phyloP scores from a whole-genome alignment of 2,888 invertebrate species.

The Aphelenchoides bicaudatus region DNA sequence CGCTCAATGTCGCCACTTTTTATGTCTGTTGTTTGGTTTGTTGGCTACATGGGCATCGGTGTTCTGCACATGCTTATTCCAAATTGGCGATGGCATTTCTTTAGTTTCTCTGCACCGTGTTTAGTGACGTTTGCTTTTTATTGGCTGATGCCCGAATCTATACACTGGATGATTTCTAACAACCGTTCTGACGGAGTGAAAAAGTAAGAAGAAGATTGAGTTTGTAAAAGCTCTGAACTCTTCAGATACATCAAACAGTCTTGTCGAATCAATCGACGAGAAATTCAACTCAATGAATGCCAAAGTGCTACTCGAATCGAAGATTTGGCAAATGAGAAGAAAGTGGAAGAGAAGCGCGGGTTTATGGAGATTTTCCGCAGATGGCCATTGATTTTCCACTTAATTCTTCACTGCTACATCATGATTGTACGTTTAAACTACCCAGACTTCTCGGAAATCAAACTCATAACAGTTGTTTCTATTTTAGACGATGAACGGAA shows the following conservation, averaged over 20 bases:
- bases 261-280: constrained; percentile 38
- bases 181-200: constrained; percentile 38
- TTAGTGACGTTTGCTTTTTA: constrained; percentile 45
- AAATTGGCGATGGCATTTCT: constrained; percentile 52
- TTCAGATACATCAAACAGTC: constrained; percentile 40
- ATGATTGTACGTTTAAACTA: constrained; percentile 32
- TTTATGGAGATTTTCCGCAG: constrained; percentile 38
- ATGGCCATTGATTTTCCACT: constrained; percentile 39
- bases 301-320: constrained; percentile 21
- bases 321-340: neutral
- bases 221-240: neutral
- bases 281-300: constrained; percentile 34
- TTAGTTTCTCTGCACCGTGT: constrained; percentile 44
- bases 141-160: constrained; percentile 46
- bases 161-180: constrained; percentile 55
- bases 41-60: constrained; percentile 55
- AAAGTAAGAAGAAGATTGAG: constrained; percentile 27
- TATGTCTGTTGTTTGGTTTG: constrained; percentile 34
- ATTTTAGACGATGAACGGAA: constrained; percentile 55
- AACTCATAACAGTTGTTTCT: constrained; percentile 14
- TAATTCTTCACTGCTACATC: constrained; percentile 46
- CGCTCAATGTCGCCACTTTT: constrained; percentile 36
- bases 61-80: constrained; percentile 39
- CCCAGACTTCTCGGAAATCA: neutral
- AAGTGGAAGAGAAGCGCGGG: constrained; percentile 23